Evolutionary conservation across 1,140 invertebrate species (phyloP).

Genomic region (Drosophila tristis): DNA sequence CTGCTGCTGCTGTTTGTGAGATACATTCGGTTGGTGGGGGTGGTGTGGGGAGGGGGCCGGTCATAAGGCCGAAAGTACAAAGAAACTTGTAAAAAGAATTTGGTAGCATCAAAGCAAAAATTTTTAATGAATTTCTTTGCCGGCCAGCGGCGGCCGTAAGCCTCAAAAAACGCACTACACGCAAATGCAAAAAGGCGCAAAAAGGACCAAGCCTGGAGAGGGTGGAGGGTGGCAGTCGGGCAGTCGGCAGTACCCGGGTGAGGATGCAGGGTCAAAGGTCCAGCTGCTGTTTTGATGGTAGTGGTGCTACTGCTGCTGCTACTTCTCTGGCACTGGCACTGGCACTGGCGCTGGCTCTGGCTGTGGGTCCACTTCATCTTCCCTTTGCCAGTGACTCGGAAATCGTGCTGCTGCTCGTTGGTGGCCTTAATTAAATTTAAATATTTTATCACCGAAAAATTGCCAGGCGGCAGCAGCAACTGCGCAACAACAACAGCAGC

Average conservation of each 20-base stretch:
- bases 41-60: too few species aligned
- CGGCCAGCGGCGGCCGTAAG: constrained; percentile 48
- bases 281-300: not conserved
- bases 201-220: constrained; percentile 17
- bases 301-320: not conserved
- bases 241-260: not conserved
- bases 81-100: constrained; percentile 81
- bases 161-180: constrained; percentile 69
- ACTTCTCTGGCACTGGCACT: not conserved
- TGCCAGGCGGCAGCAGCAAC: constrained; percentile 77
- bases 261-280: constrained; percentile 50
- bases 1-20: constrained; percentile 25
- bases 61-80: constrained; percentile 44
- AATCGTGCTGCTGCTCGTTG: constrained; percentile 75
- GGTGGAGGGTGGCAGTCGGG: not conserved
- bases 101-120: constrained; percentile 82
- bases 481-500: constrained; percentile 55
- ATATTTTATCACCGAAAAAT: constrained; percentile 84
- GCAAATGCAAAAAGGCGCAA: constrained; percentile 52
- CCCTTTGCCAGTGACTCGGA: constrained; percentile 67
- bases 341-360: not conserved
- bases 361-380: constrained; percentile 48
- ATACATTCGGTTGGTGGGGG: constrained; percentile 30
- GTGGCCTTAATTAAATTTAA: constrained; percentile 84
- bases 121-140: constrained; percentile 82